Evolutionary conservation across 2,113 vertebrate species (phyloP).

Genomic region (Acrocephalus arundinaceus): DNA sequence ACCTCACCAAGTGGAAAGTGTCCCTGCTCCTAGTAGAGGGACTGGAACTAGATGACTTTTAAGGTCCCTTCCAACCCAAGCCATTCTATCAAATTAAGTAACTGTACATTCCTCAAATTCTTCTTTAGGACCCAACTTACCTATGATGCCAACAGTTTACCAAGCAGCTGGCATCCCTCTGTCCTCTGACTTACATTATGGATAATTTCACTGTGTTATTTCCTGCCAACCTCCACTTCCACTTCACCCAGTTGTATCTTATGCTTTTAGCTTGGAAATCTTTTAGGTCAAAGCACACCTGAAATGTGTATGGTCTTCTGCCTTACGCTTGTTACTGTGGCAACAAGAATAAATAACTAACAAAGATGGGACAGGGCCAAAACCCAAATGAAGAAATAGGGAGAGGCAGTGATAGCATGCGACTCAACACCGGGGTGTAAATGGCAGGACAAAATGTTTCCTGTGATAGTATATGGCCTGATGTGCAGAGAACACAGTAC

Average conservation of each 20-base stretch:
- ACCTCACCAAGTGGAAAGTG: not conserved
- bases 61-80: not conserved
- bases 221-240: not conserved
- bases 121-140: not conserved
- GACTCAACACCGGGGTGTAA: not conserved
- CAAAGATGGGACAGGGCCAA: not conserved
- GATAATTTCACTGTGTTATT: not conserved
- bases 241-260: not conserved
- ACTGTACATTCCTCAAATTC: not conserved
- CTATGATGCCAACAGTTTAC: not conserved
- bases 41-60: not conserved
- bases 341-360: not conserved
- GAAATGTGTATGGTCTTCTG: not conserved
- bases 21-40: not conserved
- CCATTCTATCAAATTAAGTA: not conserved
- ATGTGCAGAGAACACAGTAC: not conserved
- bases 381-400: not conserved
- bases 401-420: fast-evolving
- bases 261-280: not conserved
- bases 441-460: not conserved
- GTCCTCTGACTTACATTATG: not conserved
- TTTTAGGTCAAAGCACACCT: not conserved
- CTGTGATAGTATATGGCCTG: not conserved
- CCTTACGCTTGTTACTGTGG: not conserved
- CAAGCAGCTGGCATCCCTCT: not conserved